These are phyloP conservation scores for Haliclona indistincta DNA, from an alignment of 37 sponge, comb jelly and placozoan genomes.

Conservation along the genomic window DNA sequence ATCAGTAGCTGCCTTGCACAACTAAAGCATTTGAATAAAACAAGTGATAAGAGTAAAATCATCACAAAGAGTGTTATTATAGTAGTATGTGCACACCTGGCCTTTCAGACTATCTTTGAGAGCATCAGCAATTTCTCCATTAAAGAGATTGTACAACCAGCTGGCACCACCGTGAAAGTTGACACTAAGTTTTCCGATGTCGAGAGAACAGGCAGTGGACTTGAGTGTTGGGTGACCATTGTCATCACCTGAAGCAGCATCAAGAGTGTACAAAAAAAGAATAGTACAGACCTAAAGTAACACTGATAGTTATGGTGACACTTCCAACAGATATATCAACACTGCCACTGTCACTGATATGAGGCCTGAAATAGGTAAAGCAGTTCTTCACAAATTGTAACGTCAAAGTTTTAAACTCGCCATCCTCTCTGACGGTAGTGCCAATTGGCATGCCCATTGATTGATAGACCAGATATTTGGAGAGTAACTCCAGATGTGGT, in stretches of 20 bases:
- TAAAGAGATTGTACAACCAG: conserved; percentile 91
- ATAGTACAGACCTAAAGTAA: conserved; percentile 22
- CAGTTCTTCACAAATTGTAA: not conserved
- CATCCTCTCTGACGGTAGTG: conserved; percentile 70
- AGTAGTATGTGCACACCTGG: conserved; percentile 28
- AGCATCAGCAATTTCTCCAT: conserved; percentile 52
- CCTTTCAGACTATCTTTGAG: conserved; percentile 66
- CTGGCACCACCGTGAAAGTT: conserved; percentile 90
- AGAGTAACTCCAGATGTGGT: conserved; percentile 55
- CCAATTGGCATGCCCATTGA: conserved; percentile 70
- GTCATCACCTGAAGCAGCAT: conserved; percentile 48
- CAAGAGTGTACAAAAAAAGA: conserved; percentile 12
- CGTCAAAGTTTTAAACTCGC: conserved; percentile 32
- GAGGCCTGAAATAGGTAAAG: conserved; percentile 53
- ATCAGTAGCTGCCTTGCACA: conserved; percentile 46
- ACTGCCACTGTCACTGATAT: conserved; percentile 68
- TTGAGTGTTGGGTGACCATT: conserved; percentile 76
- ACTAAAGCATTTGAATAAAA: not conserved
- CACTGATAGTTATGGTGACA: conserved; percentile 46
- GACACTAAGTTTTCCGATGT: conserved; percentile 74
- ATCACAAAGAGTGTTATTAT: not conserved
- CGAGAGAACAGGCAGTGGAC: conserved; percentile 53
- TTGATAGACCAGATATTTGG: conserved; percentile 55
- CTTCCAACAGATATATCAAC: conserved; percentile 57
- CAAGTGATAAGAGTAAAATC: not conserved